Evolutionary conservation across 2,797 vertebrate species (phyloP), one percentile per base, ranked within the genome.

Genomic region (Adrianichthys oophorus): DNA sequence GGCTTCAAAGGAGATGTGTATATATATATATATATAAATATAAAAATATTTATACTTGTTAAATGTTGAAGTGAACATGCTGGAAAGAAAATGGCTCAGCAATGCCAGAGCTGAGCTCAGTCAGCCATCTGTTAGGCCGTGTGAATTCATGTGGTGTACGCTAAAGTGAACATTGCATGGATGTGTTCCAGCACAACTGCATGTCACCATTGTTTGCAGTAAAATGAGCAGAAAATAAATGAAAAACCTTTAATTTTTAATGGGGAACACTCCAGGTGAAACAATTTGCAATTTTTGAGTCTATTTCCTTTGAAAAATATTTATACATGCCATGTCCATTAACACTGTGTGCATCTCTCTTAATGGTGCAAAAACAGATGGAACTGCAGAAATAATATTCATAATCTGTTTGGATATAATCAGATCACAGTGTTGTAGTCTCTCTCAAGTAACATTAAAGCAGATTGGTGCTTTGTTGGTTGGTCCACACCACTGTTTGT

Each of bases 71-170:
- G 74, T 54, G 72, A 70, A 83, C 67, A 70, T 60, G 44, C 72
- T 80, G 72, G 80, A 74, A 87, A 71, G 80, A 77, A 80, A 63
- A 74, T 85, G 87, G 82, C 86, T 83, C 62, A 67, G 70, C 77
- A 64, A 56, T 6, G 53, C 65, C 62, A 56, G 59, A 65, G 79
- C 77, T 82, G 42, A 74, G 76, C 74, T 70, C 75, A 75, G 81
- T 84, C 66, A 69, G 62, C 87, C 88, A 88, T 91, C 87, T 91
- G 88, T 78, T 82, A 63, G 72, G 46, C 76, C 78, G 79, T 75
- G 80, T 77, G 70, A 62, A 73, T 78, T 73, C 86, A 79, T 62
- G 72, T 48, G 43, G 78, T 45, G 79, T 63, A 70, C 74, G 78
- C 70, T 68, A 69, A 68, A 83, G 80, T 82, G 81, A 72, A 82